Conservation (phyloP, 2,888 invertebrate genomes). For the Rhagonycha fulva region DNA sequence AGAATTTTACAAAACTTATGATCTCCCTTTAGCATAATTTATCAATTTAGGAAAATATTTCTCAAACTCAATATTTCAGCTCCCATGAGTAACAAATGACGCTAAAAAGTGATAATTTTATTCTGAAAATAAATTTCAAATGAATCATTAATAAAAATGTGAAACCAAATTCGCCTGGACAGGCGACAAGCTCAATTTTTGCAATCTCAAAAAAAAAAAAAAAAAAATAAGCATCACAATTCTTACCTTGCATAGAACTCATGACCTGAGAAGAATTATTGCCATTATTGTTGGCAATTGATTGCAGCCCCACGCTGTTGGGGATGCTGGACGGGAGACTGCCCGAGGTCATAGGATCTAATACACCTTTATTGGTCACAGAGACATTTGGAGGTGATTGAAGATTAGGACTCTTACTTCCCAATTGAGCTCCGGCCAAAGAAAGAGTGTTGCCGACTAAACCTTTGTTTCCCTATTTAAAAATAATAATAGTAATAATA, state of each 20-base stretch:
- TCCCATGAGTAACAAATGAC: too few relatives aligned
- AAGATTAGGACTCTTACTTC: constrained; percentile 81
- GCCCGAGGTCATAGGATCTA: constrained; percentile 65
- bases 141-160: too few relatives aligned
- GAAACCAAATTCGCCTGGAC: neutral
- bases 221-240: neutral
- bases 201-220: neutral
- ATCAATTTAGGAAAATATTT: too few relatives aligned
- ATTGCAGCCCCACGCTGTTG: constrained; percentile 57
- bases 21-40: too few relatives aligned
- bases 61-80: too few relatives aligned
- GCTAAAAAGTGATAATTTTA: too few relatives aligned
- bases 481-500: constrained; percentile 33
- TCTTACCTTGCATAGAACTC: constrained; percentile 71
- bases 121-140: too few relatives aligned
- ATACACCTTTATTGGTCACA: constrained; percentile 66
- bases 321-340: constrained; percentile 61
- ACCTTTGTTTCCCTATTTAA: constrained; percentile 70
- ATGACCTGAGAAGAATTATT: constrained; percentile 73
- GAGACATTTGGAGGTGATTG: constrained; percentile 86
- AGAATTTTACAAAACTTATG: too few relatives aligned
- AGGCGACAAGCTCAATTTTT: neutral
- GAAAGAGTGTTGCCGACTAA: constrained; percentile 73
- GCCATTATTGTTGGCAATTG: constrained; percentile 61
- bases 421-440: constrained; percentile 75